phyloP scores from a whole-genome alignment of 2,888 invertebrate genomes.

The Stenodema calcarata region DNA sequence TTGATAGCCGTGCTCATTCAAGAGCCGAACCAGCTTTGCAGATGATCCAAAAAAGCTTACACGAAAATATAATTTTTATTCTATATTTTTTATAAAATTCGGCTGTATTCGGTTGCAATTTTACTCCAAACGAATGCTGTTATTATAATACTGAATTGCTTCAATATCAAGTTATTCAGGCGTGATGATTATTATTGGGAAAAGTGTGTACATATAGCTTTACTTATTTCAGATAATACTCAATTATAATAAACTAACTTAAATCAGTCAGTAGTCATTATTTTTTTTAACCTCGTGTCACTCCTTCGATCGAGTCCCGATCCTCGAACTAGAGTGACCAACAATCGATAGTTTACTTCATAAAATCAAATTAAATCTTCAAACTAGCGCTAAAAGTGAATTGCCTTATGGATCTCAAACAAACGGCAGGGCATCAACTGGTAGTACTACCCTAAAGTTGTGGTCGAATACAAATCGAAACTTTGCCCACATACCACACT shows the following conservation, averaged over 20 bases:
- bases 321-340: too few relatives aligned
- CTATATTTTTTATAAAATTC: slow-evolving; percentile 44
- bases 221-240: slow-evolving; percentile 39
- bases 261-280: background rate
- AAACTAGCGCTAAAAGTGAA: too few relatives aligned
- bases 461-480: too few relatives aligned
- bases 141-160: slow-evolving; percentile 4
- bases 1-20: background rate
- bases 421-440: too few relatives aligned
- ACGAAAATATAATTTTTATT: slow-evolving; percentile 12
- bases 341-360: too few relatives aligned
- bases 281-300: too few relatives aligned
- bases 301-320: too few relatives aligned
- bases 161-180: background rate
- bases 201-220: slow-evolving; percentile 47
- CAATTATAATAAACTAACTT: slow-evolving; percentile 31
- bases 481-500: too few relatives aligned
- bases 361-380: too few relatives aligned
- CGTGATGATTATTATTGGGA: background rate
- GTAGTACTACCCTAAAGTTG: too few relatives aligned
- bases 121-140: background rate
- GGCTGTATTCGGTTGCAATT: slow-evolving; percentile 31
- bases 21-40: slow-evolving; percentile 24
- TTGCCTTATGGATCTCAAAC: too few relatives aligned
- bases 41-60: background rate